Base-by-base conservation (phyloP, 2,888 invertebrate species). In the Teleogryllus oceanicus region DNA sequence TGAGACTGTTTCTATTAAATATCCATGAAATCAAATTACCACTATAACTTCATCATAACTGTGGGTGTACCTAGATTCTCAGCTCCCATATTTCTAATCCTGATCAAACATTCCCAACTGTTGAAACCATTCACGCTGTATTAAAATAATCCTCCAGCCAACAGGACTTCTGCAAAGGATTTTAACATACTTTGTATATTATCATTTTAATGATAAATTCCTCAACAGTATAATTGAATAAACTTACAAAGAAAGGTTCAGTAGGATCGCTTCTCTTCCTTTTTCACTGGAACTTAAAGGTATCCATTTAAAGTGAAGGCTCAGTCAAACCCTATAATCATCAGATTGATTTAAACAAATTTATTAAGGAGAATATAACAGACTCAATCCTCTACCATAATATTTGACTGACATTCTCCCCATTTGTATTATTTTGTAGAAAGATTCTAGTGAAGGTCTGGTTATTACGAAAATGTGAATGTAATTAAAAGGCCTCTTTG, bases 301-400 rank as follows among this genome's bases (percentile, higher is more conserved):
- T 81, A 88, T 85, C 89, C 89, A 89, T 83, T 87, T 87, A 83
- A 88, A 89, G 83, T 88, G 87, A 78, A 89, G 84, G 83, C 86
- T 87, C 89, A 89, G 84, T 89, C 88, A 84, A 89, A 89, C 5
- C 86, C 87, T 87, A 79, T 12, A 83, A 80, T 24, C 8, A 80
- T 37, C 37, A 37, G 0, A 78, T 49, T 11, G n/a, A 80, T 74
- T 16, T 21, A 51, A 16, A 16, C 8, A 37, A 37, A 37, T 8
- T 5, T 37, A 37, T 37, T 37, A 37, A 5, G 8, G 37, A 37
- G 37, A 37, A 37, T 37, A 1, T 37, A 37, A 37, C 5, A 5
- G 37, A 37, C 37, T 37, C 10, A 37, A 37, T 37, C 37, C 37
- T 37, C 37, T 37, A 37, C 37, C 37, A 37, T 37, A 37, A 37